Evolutionary conservation across 2,888 invertebrate species (phyloP).

Genomic region (Philereme vetulata): DNA sequence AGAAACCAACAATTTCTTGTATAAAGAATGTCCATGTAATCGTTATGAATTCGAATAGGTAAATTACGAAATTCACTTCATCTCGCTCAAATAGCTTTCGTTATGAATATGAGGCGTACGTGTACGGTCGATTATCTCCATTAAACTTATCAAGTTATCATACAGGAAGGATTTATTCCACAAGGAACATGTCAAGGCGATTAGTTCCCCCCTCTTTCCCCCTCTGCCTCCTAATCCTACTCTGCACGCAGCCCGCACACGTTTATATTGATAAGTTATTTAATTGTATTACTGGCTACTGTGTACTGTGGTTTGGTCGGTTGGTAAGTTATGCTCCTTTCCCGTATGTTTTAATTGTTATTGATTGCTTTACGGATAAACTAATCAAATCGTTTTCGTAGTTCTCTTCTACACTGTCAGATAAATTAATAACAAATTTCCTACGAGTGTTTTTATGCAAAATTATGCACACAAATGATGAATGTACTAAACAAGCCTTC

Average conservation of each 20-base stretch:
- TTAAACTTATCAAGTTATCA: constrained; percentile 18
- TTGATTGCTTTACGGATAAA: background rate
- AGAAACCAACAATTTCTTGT: no score
- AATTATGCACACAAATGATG: no score
- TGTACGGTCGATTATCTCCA: constrained; percentile 7
- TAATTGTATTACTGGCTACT: constrained; percentile 43
- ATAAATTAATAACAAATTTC: no score
- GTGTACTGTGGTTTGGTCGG: constrained; percentile 1
- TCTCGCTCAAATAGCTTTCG: no score
- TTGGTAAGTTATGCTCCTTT: background rate
- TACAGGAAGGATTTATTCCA: constrained; percentile 30
- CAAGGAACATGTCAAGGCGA: constrained; percentile 38
- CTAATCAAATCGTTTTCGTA: background rate
- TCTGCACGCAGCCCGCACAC: constrained; percentile 73
- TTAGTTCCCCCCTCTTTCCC: constrained; percentile 41
- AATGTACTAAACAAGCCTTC: no score
- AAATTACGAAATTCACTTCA: no score
- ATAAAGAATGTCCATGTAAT: no score
- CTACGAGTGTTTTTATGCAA: no score
- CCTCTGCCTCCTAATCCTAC: constrained; percentile 61
- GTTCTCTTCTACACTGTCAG: no score
- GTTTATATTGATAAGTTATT: constrained; percentile 52
- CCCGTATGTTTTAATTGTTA: constrained; percentile 7
- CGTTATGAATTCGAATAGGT: no score
- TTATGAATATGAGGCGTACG: background rate